Percentiles rank a stretch among this genome's conserved stretches.
phyloP scores from a whole-genome alignment of 2,888 invertebrate genomes.

The Parthenolecanium corni region DNA sequence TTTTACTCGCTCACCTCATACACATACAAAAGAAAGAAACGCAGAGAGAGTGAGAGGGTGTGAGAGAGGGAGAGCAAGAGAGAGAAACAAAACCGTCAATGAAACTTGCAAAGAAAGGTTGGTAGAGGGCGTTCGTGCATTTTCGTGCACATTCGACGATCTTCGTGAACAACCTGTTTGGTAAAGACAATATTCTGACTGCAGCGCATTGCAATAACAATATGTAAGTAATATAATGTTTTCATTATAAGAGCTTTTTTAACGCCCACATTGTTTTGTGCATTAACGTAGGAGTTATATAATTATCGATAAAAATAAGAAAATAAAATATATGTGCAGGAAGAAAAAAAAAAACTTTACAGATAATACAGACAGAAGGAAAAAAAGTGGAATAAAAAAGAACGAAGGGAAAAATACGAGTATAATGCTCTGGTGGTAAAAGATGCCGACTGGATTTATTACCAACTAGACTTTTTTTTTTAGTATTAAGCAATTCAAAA shows the following conservation, averaged over 20 bases:
- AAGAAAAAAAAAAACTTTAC: background rate
- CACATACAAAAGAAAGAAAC: no score
- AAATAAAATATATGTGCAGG: background rate
- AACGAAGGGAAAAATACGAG: background rate
- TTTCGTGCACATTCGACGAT: slow-evolving; percentile 1
- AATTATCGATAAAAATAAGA: slow-evolving; percentile 15
- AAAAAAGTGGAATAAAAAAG: background rate
- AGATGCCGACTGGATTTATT: slow-evolving; percentile 22
- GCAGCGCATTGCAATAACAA: no score
- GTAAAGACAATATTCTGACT: slow-evolving; percentile 11
- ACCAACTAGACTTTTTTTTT: slow-evolving; percentile 2
- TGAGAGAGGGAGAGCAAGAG: background rate
- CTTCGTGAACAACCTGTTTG: slow-evolving; percentile 12
- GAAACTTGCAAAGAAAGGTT: slow-evolving; percentile 2
- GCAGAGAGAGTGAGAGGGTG: no score
- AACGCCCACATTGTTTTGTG: slow-evolving; percentile 9
- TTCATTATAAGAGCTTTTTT: slow-evolving; percentile 8
- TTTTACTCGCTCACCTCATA: no score
- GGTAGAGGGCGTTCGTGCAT: background rate
- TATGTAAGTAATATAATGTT: slow-evolving; percentile 8
- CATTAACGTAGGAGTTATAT: slow-evolving; percentile 21
- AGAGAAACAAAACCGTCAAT: slow-evolving; percentile 9
- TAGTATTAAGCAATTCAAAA: slow-evolving; percentile 6
- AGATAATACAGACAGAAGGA: background rate
- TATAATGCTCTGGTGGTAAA: background rate